Base-by-base conservation (phyloP, 2,888 invertebrate species). In the Pseudococcus longispinus region DNA sequence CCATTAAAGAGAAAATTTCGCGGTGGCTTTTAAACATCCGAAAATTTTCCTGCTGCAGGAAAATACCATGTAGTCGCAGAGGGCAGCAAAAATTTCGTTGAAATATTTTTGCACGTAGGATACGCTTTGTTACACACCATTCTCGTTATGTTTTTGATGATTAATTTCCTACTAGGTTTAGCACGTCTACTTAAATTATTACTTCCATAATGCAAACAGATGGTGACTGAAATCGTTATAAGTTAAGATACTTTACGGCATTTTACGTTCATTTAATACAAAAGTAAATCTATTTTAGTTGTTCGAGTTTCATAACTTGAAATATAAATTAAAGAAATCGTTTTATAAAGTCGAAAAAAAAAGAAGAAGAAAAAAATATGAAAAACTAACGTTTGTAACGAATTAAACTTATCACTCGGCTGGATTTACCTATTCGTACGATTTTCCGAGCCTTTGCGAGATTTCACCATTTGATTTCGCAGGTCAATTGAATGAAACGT, bases 201-300 rank as follows among this genome's bases (percentile, higher is more conserved):
- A 85, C 85, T 65, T 70, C 37, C 70, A 70, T 85, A 85, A 85
- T 70, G 44, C 70, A 85, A 85, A 85, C 85, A 85, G 85, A 85
- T 85, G 85, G 85, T 85, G 85, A 85, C 85, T 85, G 85, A 85
- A 70, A 85, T 85, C 65, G 70, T 85, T 85, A 85, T 85, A 85
- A 85, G 85, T 85, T 65, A 70, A 85, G 70, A 85, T 85, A 42
- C 85, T 65, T 85, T 65, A 85, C 85, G 60, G 70, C 85, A 65
- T 85, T 85, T 85, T 84, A 84, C 84, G 84, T 84, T 84, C 84
- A 37, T 60, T 29, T 84, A 55, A 37, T 37, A 84, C 84, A 55
- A 55, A 84, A 51, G 32, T 84, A 84, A 84, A 55, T 84, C 55
- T 32, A 84, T 84, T 84, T 84, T 84, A 51, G 23, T 84, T 84